Evolutionary conservation across 2,113 vertebrate species (phyloP), one percentile per base, ranked within the genome.

Genomic region (Glaucidium brasilianum): DNA sequence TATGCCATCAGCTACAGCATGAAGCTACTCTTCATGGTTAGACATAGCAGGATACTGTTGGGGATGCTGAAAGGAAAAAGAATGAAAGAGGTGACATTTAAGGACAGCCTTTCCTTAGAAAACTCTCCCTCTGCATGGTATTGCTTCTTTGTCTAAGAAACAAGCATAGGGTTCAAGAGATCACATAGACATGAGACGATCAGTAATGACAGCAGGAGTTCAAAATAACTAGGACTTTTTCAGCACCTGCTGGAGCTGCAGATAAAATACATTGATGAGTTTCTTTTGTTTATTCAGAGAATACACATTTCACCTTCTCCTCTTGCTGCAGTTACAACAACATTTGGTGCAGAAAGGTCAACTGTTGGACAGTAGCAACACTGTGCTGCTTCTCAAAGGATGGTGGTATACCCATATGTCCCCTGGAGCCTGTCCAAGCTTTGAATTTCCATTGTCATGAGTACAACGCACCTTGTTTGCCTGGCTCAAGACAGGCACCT

Each of bases 401-500:
- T 7, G 13, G 15, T 43, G 43, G 2, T 47, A 11, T 27, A 47
- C 67, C 16, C 18, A 1, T 9, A 11, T 1, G 8, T 35, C 6
- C 43, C 21, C 75, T 25, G 37, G 14, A 62, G 41, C 3, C 3
- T 26, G 13, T 27, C 22, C 37, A 45, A 71, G 35, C 47, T n/a
- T 49, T 67, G 47, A 81, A 78, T 74, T 77, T 37, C 37, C 12
- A 9, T 6, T 72, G n/a, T 17, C 47, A 21, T 17, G 17, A 87
- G 41, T 37, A 53, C 37, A 6, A 32, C 32, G 71, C 5, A 15
- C 1, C 11, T 3, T 1, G 0, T 63, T 78, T 78, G 35, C 30
- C 26, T 16, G 17, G 37, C 39, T 68, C n/a, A n/a, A 10, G 9
- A 41, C 47, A 62, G 34, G 39, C 34, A 74, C 8, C 9, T 56